A percentile compares a stretch with the other conserved stretches of the same genome.
Evolutionary conservation across 2,888 invertebrate genomes (phyloP).

Genomic region (Cecidostiba fungosa): DNA sequence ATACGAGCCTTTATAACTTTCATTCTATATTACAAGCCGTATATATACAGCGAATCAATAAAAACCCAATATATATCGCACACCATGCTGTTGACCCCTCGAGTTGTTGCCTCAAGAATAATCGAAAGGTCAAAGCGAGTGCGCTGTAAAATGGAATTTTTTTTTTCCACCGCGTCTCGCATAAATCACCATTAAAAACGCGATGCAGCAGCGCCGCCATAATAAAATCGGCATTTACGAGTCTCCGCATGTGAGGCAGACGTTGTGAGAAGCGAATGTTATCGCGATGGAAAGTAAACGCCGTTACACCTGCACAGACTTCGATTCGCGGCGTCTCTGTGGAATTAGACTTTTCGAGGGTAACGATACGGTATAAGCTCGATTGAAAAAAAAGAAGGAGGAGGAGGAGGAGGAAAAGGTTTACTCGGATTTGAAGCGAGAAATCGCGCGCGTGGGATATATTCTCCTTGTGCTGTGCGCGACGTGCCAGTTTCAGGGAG

Average conservation of each 20-base stretch:
- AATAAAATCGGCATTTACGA: slow-evolving; percentile 52
- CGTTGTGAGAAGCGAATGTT: slow-evolving; percentile 34
- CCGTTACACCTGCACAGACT: slow-evolving; percentile 32
- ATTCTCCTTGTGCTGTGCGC: slow-evolving; percentile 8
- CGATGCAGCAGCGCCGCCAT: neutral
- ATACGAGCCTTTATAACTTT: too few species aligned
- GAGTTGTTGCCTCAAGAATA: neutral
- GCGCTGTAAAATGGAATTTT: neutral
- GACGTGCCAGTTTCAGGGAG: slow-evolving; percentile 39
- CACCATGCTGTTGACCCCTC: neutral
- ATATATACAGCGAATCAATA: neutral
- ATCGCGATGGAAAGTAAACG: slow-evolving; percentile 43
- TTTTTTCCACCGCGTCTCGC: slow-evolving; percentile 14
- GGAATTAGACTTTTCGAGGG: too few species aligned
- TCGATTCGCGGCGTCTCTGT: neutral
- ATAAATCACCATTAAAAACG: slow-evolving; percentile 44
- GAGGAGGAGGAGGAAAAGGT: slow-evolving; percentile 19
- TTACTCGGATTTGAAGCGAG: neutral
- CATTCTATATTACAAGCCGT: too few species aligned
- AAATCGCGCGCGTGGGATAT: slow-evolving; percentile 35
- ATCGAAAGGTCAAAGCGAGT: neutral
- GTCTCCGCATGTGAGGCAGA: neutral
- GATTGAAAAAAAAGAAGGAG: neutral
- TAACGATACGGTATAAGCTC: neutral
- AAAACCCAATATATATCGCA: neutral